Evolutionary conservation across 2,888 invertebrate genomes (phyloP), one percentile per base, ranked within the genome.

Genomic region (Drosophila melanosoma): DNA sequence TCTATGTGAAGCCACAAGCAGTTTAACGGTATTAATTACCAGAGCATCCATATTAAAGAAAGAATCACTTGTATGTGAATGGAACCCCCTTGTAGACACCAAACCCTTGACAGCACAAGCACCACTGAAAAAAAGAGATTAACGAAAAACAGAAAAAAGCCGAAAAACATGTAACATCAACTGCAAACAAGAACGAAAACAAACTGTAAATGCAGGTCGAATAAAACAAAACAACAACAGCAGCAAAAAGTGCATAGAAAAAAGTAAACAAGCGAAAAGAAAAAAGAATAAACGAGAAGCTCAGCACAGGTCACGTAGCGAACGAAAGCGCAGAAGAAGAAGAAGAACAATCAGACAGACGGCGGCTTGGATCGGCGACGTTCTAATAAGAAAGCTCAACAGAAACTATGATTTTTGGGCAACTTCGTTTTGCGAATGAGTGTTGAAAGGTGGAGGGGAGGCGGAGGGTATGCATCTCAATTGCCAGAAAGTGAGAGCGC

Each of bases 381-480:
- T 84, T 85, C 90, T 85, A 85, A 87, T 82, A 67, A 80, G 84
- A 85, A 85, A 85, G 86, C 86, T 80, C 83, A 72, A 66, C 72
- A 60, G 69, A 84, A 70, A 60, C 62, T 67, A 74, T 60, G 70
- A 76, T 57, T 86, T 74, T 81, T 49, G 45, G 74, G 68, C 64
- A 69, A 59, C 29, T 29, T 29, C 6, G 29, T 29, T 29, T 29
- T 29, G 29, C 29, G 48, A 7, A 17, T 23, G 36, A 33, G 10
- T 11, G 29, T 45, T 45, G 29, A 29, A 3, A 23, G 56, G 4
- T 5, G 17, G 33, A 26, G 32, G 49, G 23, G 26, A 23, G 26
- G 0, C 6, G 29, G 29, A 29, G 26, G 17, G 20, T 35, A 5
- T 53, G 67, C 64, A 62, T 68, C 84, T 81, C 87, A 81, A 81